Conservation (phyloP, 2,797 vertebrate genomes). For the Buphagus erythrorhynchus region DNA sequence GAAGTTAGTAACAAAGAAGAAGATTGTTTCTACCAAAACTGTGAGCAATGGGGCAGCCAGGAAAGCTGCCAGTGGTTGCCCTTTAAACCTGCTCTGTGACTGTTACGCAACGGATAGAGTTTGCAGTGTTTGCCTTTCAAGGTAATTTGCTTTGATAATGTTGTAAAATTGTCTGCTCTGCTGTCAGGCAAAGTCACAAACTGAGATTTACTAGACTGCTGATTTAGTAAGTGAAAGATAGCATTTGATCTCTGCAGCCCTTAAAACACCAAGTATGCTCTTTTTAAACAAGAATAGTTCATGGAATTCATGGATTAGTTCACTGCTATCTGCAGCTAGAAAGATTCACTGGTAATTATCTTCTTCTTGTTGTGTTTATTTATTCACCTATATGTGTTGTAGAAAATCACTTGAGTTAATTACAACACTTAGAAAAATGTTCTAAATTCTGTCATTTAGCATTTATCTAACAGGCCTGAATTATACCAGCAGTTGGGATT, state of each 20-base stretch:
- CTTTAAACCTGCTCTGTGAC: constrained; percentile 82
- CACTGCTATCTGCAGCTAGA: neutral
- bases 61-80: constrained; percentile 73
- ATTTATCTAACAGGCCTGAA: neutral
- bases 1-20: constrained; percentile 79
- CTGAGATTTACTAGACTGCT: neutral
- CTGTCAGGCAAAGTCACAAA: constrained; percentile 21
- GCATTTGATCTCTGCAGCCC: neutral
- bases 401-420: neutral
- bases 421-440: neutral
- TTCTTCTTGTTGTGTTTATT: neutral
- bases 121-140: constrained; percentile 94
- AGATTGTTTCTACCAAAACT: constrained; percentile 72
- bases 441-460: neutral
- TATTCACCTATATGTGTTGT: neutral
- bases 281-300: neutral
- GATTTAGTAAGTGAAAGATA: neutral
- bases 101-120: constrained; percentile 90
- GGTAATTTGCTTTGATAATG: constrained; percentile 78
- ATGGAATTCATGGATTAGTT: neutral
- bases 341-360: neutral
- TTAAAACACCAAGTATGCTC: neutral
- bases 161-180: constrained; percentile 31
- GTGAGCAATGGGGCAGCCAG: constrained; percentile 69
- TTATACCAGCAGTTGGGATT: neutral